Percentiles rank a stretch among this genome's conserved stretches.
Evolutionary conservation across 2,888 invertebrate species (phyloP).

Genomic region (Laspeyria flexula): DNA sequence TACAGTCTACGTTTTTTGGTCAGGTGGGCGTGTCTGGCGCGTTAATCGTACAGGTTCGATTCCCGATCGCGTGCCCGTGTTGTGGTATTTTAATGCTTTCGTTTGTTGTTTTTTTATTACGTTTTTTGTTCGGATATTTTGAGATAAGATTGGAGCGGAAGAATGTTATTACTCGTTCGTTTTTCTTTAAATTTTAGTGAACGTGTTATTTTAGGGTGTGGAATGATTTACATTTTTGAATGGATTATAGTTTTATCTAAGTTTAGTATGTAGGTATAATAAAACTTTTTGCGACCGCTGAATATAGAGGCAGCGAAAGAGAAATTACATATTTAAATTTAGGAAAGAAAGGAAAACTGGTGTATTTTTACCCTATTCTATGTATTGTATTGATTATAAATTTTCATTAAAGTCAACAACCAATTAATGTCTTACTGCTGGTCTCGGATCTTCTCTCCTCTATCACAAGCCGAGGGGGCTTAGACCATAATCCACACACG

Average conservation of each 20-base stretch:
- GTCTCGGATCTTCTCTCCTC: too few relatives aligned
- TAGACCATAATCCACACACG: too few relatives aligned
- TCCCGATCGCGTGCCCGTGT: slow-evolving; percentile 75
- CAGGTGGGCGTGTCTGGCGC: slow-evolving; percentile 72
- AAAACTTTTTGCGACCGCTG: too few relatives aligned
- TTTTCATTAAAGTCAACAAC: too few relatives aligned
- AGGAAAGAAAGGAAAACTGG: too few relatives aligned
- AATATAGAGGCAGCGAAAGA: too few relatives aligned
- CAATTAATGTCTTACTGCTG: too few relatives aligned
- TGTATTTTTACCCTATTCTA: too few relatives aligned
- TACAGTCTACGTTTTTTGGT: slow-evolving; percentile 58
- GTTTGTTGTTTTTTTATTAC: slow-evolving; percentile 49
- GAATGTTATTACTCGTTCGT: slow-evolving; percentile 44
- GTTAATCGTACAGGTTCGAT: slow-evolving; percentile 75
- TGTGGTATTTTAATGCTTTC: slow-evolving; percentile 64
- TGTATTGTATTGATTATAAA: too few relatives aligned
- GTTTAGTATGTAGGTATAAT: background rate
- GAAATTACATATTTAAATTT: too few relatives aligned
- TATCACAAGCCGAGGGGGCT: too few relatives aligned
- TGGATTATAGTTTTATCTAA: background rate
- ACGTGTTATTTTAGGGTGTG: slow-evolving; percentile 1
- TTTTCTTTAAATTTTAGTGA: slow-evolving; percentile 6
- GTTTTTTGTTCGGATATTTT: slow-evolving; percentile 40
- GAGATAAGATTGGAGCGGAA: slow-evolving; percentile 39
- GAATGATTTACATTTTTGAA: slow-evolving; percentile 1